Evolutionary conservation across 1,140 invertebrate species (phyloP).

Genomic region (Lordiphosa collinella): DNA sequence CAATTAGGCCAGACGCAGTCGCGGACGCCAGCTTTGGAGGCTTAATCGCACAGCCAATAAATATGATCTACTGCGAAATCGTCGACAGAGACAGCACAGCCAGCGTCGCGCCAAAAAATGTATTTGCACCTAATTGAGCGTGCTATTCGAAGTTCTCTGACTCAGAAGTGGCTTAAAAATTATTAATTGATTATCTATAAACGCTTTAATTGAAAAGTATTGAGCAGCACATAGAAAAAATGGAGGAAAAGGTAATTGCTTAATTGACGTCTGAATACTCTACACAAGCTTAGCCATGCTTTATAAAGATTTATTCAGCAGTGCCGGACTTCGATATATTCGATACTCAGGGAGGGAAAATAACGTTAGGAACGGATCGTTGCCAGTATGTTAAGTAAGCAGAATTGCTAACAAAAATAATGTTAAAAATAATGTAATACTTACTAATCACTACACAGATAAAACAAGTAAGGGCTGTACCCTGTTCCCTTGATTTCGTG

Average conservation of each 20-base stretch:
- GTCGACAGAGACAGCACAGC: constrained; percentile 25
- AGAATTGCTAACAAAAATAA: not conserved
- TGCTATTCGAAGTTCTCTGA: constrained; percentile 32
- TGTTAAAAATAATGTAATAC: too few species aligned
- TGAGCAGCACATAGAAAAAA: not conserved
- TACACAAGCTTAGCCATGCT: constrained; percentile 1
- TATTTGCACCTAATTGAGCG: constrained; percentile 74
- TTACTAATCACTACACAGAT: too few species aligned
- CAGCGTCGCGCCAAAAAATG: constrained; percentile 33
- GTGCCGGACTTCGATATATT: too few species aligned
- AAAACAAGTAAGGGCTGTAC: not conserved
- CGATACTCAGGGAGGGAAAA: too few species aligned
- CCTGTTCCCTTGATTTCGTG: too few species aligned
- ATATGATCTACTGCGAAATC: constrained; percentile 66
- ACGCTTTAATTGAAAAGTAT: constrained; percentile 70
- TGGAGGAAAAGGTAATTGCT: not conserved
- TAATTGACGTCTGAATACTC: constrained; percentile 17
- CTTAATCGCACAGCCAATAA: constrained; percentile 59
- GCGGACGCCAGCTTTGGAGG: constrained; percentile 19
- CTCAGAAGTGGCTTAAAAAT: constrained; percentile 64
- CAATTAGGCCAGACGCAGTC: constrained; percentile 64
- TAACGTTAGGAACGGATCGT: too few species aligned
- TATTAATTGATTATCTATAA: constrained; percentile 76
- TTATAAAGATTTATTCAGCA: too few species aligned
- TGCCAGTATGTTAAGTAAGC: too few species aligned